Conservation (phyloP, 2,113 vertebrate genomes). For the Sisor rabdophorus region DNA sequence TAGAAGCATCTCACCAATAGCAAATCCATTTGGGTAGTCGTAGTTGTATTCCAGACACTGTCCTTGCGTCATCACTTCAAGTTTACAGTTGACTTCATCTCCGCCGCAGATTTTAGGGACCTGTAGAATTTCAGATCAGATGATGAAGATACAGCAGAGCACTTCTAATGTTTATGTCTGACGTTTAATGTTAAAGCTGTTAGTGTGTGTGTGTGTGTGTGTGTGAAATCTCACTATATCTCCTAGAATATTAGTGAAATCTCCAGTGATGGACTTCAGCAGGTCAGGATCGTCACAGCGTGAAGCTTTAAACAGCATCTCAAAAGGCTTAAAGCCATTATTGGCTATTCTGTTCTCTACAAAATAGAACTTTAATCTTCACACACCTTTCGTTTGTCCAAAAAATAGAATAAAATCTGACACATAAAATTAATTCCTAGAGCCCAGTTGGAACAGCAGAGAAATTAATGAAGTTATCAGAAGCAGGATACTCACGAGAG, state of each 20-base stretch:
- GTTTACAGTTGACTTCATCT: slow-evolving; percentile 84
- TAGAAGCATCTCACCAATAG: slow-evolving; percentile 73
- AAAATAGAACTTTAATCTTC: background rate
- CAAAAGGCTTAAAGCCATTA: slow-evolving; percentile 92
- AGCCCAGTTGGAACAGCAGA: background rate
- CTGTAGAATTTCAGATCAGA: slow-evolving; percentile 61
- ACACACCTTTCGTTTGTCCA: background rate
- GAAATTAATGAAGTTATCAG: background rate
- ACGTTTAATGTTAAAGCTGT: background rate
- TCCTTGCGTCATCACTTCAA: slow-evolving; percentile 83
- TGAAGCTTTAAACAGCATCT: slow-evolving; percentile 92
- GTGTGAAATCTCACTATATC: slow-evolving; percentile 76
- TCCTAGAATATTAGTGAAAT: slow-evolving; percentile 83
- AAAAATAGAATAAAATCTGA: background rate
- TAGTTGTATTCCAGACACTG: slow-evolving; percentile 97
- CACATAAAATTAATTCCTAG: background rate
- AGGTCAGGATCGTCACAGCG: slow-evolving; percentile 84
- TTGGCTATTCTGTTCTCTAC: slow-evolving; percentile 93
- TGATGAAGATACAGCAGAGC: slow-evolving; percentile 53
- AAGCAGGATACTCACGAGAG: slow-evolving; percentile 75
- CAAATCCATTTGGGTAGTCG: slow-evolving; percentile 96
- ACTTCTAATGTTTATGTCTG: slow-evolving; percentile 53
- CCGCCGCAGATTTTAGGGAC: slow-evolving; percentile 87
- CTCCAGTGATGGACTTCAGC: slow-evolving; percentile 81
- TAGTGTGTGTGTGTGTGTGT: slow-evolving; percentile 4